Base-by-base conservation (phyloP, 2,797 vertebrate species). In the Sorex maritimensis region DNA sequence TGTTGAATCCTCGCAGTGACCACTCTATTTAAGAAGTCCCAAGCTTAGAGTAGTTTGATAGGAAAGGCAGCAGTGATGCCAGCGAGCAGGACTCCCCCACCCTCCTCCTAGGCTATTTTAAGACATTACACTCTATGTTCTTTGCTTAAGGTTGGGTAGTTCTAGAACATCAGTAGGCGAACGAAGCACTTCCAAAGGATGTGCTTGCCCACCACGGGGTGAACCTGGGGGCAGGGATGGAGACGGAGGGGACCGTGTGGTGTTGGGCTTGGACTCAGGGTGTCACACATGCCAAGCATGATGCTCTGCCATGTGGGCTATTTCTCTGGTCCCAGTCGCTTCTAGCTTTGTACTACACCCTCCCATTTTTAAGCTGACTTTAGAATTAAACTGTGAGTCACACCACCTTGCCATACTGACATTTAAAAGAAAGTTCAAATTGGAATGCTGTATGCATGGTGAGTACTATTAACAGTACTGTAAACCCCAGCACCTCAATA, bases 1-100 rank as follows among this genome's bases (percentile, higher is more conserved):
- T 79, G 15, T 75, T 94, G 90, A 81, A 88, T 30, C 41, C 28
- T 10, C 4, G 78, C n/a, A 94, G 41, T 81, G 80, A 81, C 21
- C 24, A 52, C 10, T 38, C 94, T 93, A 63, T 75, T 61, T 85
- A 75, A 65, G 82, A 94, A 73, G 68, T 61, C 90, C 95, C 92
- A 80, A 93, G 75, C 74, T 90, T 82, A 86, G 19, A 65, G 71
- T 74, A 93, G 81, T 78, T 94, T 90, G 73, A 74, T 82, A 88
- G 58, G 77, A 88, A 94, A 75, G 1, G 0, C 8, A 67, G 17
- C 75, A 65, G 83, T 34, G 19, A 14, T 73, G 13, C 28, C 46
- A 69, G 73, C 21, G 88, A 79, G n/a, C 79, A 82, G 46, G 34
- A 12, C 6, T 41, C 77, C 52, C 52, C 58, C 23, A 34, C 4